Evolutionary conservation across 2,797 vertebrate genomes (phyloP).

Genomic region (Trichosurus vulpecula): DNA sequence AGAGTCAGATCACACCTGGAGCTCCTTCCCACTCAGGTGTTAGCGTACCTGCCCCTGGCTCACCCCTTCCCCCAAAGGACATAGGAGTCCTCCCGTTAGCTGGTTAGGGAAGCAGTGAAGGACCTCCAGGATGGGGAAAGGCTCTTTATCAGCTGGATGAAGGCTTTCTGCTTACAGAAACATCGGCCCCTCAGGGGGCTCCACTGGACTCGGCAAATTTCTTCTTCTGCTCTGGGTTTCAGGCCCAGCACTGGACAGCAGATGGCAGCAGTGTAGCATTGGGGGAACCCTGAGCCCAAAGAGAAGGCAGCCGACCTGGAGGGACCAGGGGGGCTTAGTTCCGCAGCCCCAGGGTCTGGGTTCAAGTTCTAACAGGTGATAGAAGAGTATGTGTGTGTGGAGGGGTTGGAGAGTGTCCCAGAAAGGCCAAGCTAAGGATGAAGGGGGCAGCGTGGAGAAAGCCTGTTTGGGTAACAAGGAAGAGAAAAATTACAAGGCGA

Average conservation of each 20-base stretch:
- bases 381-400: background rate
- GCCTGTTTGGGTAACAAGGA: background rate
- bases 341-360: background rate
- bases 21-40: background rate
- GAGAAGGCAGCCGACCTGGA: background rate
- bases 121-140: background rate
- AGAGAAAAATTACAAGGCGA: background rate
- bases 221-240: background rate
- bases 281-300: background rate
- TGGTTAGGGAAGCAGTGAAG: background rate
- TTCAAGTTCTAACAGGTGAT: background rate
- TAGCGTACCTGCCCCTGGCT: background rate
- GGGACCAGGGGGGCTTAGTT: background rate
- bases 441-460: background rate
- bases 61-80: background rate
- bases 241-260: background rate
- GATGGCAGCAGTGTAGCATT: background rate
- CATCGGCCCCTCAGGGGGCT: too few species aligned
- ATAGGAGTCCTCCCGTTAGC: background rate
- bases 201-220: background rate
- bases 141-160: background rate
- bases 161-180: background rate
- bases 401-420: background rate
- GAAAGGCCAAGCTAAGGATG: background rate
- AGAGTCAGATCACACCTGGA: background rate